Base-by-base conservation (phyloP, 92 coral and sea anemone genomes). In the Scolanthus callimorphus region DNA sequence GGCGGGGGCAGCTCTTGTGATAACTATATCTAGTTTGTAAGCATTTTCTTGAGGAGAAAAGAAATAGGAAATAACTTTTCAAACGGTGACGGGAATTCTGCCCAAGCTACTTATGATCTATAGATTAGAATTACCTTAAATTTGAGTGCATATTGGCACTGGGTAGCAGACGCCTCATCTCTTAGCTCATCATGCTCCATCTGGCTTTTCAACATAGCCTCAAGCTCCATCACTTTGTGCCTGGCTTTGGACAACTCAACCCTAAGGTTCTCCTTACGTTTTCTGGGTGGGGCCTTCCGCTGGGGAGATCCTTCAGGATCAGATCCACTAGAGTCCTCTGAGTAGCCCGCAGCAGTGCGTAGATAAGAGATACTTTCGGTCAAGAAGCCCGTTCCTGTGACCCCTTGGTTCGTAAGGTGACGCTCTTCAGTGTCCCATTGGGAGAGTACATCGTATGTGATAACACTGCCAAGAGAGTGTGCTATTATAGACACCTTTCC, bases 121-220 rank as follows among this genome's bases (percentile, higher is more conserved):
- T n/a, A n/a, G n/a, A n/a, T n/a, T n/a, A n/a, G n/a, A n/a, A 46
- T 46, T 49, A 94, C 99, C 99, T 94, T 94, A 49, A 94, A 94
- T 31, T 62, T 45, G 62, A 94, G 70, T 31, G 88, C 94, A 57
- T 66, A 74, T 20, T 83, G 88, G 26, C 88, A 84, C 19, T 66
- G 85, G 9, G 46, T 56, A 3, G 67, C 29, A 15, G 49, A 23
- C 6, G 49, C 66, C 25, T 58, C 82, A 25, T 50, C 78, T 2
- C 31, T 65, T 15, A 50, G 67, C 11, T 50, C 27, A 21, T 65
- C 81, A 55, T 61, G 76, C 49, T 86, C 82, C 20, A 79, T 70
- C 68, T 79, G 83, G 43, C 71, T 71, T 3, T 77, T 78, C 25
- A 94, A 55, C 76, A 76, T 68, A 8, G 82, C 89, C 62, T 94